Evolutionary conservation across 2,888 invertebrate genomes (phyloP), one percentile per base, ranked within the genome.

Genomic region (Gisinianus flammeolus): DNA sequence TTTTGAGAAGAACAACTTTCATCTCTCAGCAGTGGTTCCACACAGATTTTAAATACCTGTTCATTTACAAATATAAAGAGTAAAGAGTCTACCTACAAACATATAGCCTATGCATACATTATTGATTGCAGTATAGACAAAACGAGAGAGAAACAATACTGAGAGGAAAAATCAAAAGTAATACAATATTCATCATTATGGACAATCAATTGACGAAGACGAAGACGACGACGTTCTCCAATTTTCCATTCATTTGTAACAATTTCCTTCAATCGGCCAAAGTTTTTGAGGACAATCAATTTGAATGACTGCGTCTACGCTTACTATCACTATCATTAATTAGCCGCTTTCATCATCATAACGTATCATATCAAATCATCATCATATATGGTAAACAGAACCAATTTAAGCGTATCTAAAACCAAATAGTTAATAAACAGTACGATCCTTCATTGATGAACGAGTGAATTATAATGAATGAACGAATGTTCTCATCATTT

Each of bases 1-100:
- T 52, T 66, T 64, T 62, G 3, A 44, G 44, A 44, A 44, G 56
- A 72, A 58, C 72, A 72, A 72, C 74, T 74, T 74, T 74, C 74
- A 74, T 74, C 66, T 66, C n/a, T 58, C 68, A 68, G 68, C 33
- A 44, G 31, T 33, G 68, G 22, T 68, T 44, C 26, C 30, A 26
- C 26, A 64, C 30, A 64, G 28, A 64, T 28, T 64, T 26, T 64
- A n/a, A 19, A 56, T 66, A 26, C n/a, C 44, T 68, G 16, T 31
- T 68, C 68, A 68, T 64, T 24, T 64, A 64, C 64, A 64, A 64
- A 44, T 44, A 44, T 44, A 62, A 12, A 26, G 26, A 19, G 2
- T 62, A 26, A 62, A 26, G 62, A 19, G 22, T 58, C n/a, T 58
- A 19, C 52, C 5, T 58, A 24, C 24, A 24, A 6, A 22, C 19